Evolutionary conservation across 2,888 invertebrate species (phyloP), one percentile per base, ranked within the genome.

Genomic region (Papilio protenor): DNA sequence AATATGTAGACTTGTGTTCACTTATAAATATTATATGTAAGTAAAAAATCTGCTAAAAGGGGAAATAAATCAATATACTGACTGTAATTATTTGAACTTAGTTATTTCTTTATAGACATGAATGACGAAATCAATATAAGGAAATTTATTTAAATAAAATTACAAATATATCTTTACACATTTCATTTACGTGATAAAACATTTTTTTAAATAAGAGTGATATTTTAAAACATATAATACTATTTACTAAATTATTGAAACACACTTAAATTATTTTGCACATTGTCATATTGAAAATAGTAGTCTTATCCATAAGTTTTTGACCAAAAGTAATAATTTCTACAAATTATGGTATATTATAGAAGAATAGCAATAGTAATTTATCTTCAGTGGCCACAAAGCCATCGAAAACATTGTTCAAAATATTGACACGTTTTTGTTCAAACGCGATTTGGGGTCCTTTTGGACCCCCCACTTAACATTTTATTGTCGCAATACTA

Each of bases 371-470:
- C 88, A 83, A 88, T 82, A 89, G 90, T 90, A 91, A 94, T 94
- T 94, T 91, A 94, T 94, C 94, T 92, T 90, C 87, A 80, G 88
- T 81, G 82, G 85, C 92, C 94, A 94, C 93, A 94, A 94, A 91
- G 85, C 88, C 88, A 87, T 88, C 90, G 90, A 91, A 88, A 91
- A 91, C 88, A 91, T 92, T 94, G 93, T 94, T 90, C 93, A 92
- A 88, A 93, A 92, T 92, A 94, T 94, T 94, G 93, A 94, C 93
- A 91, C 90, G 90, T 93, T 93, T 93, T 93, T 93, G 90, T 92
- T 87, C 86, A 84, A 84, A 84, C 79, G 81, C 83, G 81, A 85
- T 85, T 83, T 84, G 85, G 91, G 90, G 91, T 89, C 87, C 82
- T 82, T 80, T 82, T 80, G 82, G 91, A 93, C 93, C 92, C 90